These are phyloP conservation scores for Lepidocyrtinus sp. DNA, from an alignment of 2,888 invertebrate genomes.

Conservation along the genomic window DNA sequence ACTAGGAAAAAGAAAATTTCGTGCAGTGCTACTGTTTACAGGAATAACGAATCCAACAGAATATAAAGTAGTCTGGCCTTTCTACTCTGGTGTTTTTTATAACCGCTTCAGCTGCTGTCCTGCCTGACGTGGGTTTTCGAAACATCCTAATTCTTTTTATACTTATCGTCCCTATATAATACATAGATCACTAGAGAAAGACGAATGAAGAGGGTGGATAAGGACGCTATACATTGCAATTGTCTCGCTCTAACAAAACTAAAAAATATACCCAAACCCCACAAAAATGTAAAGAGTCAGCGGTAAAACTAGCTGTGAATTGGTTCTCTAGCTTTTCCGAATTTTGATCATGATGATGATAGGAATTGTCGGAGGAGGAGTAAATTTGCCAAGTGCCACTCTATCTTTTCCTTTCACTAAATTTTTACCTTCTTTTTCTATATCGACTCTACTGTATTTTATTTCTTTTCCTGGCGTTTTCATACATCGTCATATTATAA, in stretches of 20 bases:
- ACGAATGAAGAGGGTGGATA: background rate
- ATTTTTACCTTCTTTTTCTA: background rate
- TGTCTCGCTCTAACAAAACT: slow-evolving; percentile 16
- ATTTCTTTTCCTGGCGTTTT: slow-evolving; percentile 20
- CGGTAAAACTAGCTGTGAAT: slow-evolving; percentile 44
- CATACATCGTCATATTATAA: background rate
- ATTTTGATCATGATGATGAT: slow-evolving; percentile 58
- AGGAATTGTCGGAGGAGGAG: slow-evolving; percentile 58
- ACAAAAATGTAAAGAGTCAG: slow-evolving; percentile 10
- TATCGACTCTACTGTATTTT: slow-evolving; percentile 26
- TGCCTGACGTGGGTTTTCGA: background rate
- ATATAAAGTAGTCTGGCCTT: slow-evolving; percentile 42
- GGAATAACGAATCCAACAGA: slow-evolving; percentile 21
- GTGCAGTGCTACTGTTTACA: slow-evolving; percentile 24
- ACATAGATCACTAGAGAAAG: background rate
- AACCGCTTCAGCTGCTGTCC: slow-evolving; percentile 4
- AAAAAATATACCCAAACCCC: background rate
- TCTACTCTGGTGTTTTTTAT: background rate
- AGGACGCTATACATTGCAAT: slow-evolving; percentile 4
- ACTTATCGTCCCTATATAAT: background rate
- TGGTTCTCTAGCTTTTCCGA: slow-evolving; percentile 52
- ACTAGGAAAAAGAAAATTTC: background rate
- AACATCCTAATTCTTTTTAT: slow-evolving; percentile 8
- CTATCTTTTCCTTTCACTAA: slow-evolving; percentile 24
- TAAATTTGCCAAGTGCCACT: slow-evolving; percentile 60